A percentile compares a stretch with the other conserved stretches of the same genome.
Conservation (phyloP, 2,797 vertebrate genomes). For the Setipinna tenuifilis region DNA sequence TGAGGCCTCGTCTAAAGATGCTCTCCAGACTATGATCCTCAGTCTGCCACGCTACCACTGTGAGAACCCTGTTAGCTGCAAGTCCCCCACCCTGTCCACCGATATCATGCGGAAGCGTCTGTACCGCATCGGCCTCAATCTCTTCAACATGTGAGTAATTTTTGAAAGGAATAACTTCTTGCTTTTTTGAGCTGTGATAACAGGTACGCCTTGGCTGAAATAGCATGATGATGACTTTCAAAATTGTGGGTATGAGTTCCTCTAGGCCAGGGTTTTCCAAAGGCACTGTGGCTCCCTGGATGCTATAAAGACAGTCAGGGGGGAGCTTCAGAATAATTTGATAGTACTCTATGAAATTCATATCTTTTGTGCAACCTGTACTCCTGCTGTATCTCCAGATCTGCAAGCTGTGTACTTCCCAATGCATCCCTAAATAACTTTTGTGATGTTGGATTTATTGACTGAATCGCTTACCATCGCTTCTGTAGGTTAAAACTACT, state of each 20-base stretch:
- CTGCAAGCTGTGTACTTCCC: too few species aligned
- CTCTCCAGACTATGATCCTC: slow-evolving; percentile 96
- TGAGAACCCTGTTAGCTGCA: slow-evolving; percentile 95
- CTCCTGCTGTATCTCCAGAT: too few species aligned
- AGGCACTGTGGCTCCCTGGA: too few species aligned
- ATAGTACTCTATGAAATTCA: too few species aligned
- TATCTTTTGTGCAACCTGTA: too few species aligned
- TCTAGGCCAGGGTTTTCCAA: too few species aligned
- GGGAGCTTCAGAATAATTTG: too few species aligned
- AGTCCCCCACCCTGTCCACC: slow-evolving; percentile 94
- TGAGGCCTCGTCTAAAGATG: slow-evolving; percentile 90
- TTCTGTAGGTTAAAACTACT: too few species aligned
- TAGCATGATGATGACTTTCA: background rate
- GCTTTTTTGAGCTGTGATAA: background rate
- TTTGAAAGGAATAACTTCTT: background rate
- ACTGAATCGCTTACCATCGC: too few species aligned
- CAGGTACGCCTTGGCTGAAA: background rate
- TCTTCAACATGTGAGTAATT: slow-evolving; percentile 95
- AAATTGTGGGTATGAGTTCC: background rate
- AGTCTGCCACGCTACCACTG: slow-evolving; percentile 97
- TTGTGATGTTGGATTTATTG: too few species aligned
- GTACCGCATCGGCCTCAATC: slow-evolving; percentile 98
- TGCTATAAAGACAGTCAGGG: too few species aligned
- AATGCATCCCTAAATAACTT: too few species aligned
- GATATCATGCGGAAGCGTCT: slow-evolving; percentile 96